phyloP scores from a whole-genome alignment of 2,113 vertebrate species.

The Hypocryptadius cinnamomeus region DNA sequence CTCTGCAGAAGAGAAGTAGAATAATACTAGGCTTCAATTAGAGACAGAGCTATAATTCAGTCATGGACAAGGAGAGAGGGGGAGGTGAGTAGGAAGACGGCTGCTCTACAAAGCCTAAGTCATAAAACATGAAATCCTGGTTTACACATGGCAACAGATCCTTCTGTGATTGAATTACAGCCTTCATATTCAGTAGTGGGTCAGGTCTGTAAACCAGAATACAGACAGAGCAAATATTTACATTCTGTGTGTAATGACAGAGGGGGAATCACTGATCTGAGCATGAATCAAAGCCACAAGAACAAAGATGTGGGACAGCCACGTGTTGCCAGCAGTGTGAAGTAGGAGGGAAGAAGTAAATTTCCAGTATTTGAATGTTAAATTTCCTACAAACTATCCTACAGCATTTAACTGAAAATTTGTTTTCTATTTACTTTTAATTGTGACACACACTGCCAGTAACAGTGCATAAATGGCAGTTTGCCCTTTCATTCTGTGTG shows the following conservation, averaged over 20 bases:
- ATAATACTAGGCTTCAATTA: slow-evolving; percentile 62
- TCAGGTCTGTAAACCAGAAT: slow-evolving; percentile 59
- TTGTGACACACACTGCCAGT: background rate
- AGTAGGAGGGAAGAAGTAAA: background rate
- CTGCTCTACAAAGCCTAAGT: slow-evolving; percentile 35
- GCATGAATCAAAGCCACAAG: slow-evolving; percentile 57
- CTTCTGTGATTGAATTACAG: slow-evolving; percentile 35
- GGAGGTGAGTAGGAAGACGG: background rate
- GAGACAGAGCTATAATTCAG: slow-evolving; percentile 56
- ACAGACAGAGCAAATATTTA: slow-evolving; percentile 71
- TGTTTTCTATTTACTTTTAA: background rate
- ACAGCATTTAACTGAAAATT: background rate
- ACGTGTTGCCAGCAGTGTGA: slow-evolving; percentile 47
- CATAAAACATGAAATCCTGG: slow-evolving; percentile 55
- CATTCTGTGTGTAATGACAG: slow-evolving; percentile 45
- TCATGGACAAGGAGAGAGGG: slow-evolving; percentile 13
- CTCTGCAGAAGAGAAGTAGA: slow-evolving; percentile 48
- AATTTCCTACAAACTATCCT: slow-evolving; percentile 36
- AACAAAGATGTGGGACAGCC: slow-evolving; percentile 53
- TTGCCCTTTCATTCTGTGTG: background rate
- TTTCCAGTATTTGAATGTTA: slow-evolving; percentile 56
- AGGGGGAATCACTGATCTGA: slow-evolving; percentile 33
- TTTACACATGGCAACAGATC: slow-evolving; percentile 31
- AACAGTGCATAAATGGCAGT: background rate
- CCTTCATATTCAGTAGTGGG: slow-evolving; percentile 29